phyloP scores from a whole-genome alignment of 2,797 vertebrate species.

The Pangasius macronema region DNA sequence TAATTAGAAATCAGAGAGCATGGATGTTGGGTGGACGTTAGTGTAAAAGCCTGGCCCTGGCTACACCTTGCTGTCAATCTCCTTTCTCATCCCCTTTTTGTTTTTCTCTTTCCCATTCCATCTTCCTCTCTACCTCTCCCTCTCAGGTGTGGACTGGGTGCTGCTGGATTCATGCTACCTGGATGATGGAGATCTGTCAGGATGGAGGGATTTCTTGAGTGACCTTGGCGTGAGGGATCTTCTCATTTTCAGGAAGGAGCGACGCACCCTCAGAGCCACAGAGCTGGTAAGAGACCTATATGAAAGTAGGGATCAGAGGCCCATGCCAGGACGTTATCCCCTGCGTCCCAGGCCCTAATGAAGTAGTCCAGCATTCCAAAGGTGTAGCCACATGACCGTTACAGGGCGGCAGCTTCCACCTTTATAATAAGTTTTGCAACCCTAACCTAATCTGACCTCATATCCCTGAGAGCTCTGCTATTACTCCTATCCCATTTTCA shows the following conservation, averaged over 20 bases:
- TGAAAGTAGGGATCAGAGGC: not conserved
- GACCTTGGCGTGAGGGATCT: constrained; percentile 75
- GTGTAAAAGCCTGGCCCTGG: not conserved
- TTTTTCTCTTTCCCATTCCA: not conserved
- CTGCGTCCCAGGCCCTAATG: not conserved
- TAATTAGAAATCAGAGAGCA: not conserved
- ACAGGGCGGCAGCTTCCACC: not conserved
- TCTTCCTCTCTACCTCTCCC: not conserved
- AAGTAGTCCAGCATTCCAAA: not conserved
- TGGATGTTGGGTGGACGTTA: not conserved
- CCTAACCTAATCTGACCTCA: not conserved
- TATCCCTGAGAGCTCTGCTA: not conserved
- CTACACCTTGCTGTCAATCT: not conserved
- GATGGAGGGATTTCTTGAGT: constrained; percentile 76
- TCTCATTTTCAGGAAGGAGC: constrained; percentile 77
- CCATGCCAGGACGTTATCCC: not conserved
- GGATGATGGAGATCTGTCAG: constrained; percentile 65
- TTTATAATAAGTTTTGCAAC: not conserved
- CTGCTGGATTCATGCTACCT: constrained; percentile 75
- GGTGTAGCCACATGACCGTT: not conserved
- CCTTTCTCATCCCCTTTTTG: not conserved
- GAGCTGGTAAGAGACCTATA: constrained; percentile 71
- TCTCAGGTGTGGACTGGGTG: constrained; percentile 76
- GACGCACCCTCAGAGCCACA: constrained; percentile 60
- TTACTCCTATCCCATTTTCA: not conserved